Percentiles rank a stretch among this genome's conserved stretches.
Evolutionary conservation across 2,888 invertebrate genomes (phyloP).

Genomic region (Flabesymbios commensalis): DNA sequence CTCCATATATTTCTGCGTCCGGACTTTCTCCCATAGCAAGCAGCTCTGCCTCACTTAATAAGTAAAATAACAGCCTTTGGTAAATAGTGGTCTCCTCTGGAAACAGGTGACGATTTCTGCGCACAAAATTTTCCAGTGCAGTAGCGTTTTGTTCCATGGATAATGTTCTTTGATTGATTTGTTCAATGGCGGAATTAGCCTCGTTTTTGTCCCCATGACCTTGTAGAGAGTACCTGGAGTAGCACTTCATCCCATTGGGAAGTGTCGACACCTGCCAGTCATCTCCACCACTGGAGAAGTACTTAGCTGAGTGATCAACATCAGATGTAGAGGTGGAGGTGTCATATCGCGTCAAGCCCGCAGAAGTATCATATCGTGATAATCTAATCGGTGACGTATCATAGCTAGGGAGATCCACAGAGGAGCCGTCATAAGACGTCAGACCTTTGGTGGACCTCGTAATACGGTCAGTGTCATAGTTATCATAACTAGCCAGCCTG

Average conservation of each 20-base stretch:
- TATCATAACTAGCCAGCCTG: no score
- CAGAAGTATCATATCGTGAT: background rate
- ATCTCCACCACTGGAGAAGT: slow-evolving; percentile 15
- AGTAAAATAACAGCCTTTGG: slow-evolving; percentile 25
- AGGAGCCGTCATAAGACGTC: no score
- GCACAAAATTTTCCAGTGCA: slow-evolving; percentile 35
- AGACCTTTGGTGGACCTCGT: no score
- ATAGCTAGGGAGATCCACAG: background rate
- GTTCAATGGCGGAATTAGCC: slow-evolving; percentile 28
- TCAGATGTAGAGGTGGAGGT: no score
- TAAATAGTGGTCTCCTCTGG: slow-evolving; percentile 35
- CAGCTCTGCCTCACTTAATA: slow-evolving; percentile 25
- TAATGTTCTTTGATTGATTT: slow-evolving; percentile 23
- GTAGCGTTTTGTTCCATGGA: slow-evolving; percentile 27
- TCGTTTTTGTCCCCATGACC: slow-evolving; percentile 12
- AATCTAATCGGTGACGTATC: background rate
- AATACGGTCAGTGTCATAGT: no score
- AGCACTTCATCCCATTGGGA: no score
- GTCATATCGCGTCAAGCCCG: background rate
- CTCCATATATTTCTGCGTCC: slow-evolving; percentile 34
- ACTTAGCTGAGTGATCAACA: no score
- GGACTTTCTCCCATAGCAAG: slow-evolving; percentile 26
- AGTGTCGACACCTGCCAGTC: no score
- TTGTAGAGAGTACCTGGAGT: slow-evolving; percentile 8
- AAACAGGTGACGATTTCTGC: slow-evolving; percentile 32